phyloP scores from a whole-genome alignment of 2,888 invertebrate species.

The Cecidostiba fungosa region DNA sequence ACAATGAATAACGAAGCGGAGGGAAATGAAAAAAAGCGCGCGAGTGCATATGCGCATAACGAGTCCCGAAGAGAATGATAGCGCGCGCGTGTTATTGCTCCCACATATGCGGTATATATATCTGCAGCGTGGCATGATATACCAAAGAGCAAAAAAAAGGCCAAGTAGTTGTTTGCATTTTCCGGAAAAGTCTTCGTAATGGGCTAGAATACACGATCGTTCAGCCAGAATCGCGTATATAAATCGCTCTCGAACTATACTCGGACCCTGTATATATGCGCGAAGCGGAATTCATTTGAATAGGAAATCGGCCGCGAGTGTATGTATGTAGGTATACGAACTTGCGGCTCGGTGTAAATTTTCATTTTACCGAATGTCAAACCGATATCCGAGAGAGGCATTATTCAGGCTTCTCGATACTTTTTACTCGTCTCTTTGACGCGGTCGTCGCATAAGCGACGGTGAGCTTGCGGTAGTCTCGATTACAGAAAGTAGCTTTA shows the following conservation, averaged over 20 bases:
- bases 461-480: slow-evolving; percentile 32
- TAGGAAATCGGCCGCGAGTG: background rate
- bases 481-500: slow-evolving; percentile 34
- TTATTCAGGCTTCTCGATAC: slow-evolving; percentile 33
- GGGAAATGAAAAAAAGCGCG: background rate
- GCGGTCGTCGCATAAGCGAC: slow-evolving; percentile 1
- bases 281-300: slow-evolving; percentile 28
- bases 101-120: background rate
- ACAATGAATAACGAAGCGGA: slow-evolving; percentile 15
- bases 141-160: no score
- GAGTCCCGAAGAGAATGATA: background rate
- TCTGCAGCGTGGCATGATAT: no score
- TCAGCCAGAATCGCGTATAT: no score
- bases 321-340: background rate
- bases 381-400: slow-evolving; percentile 1
- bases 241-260: no score
- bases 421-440: background rate
- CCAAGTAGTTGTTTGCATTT: no score
- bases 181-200: no score
- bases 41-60: background rate
- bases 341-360: background rate
- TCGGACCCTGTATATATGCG: background rate
- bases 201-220: no score
- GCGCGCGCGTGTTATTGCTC: background rate
- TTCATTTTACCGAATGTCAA: slow-evolving; percentile 20